phyloP scores from a whole-genome alignment of 2,888 invertebrate species.

The Drosophila robusta region DNA sequence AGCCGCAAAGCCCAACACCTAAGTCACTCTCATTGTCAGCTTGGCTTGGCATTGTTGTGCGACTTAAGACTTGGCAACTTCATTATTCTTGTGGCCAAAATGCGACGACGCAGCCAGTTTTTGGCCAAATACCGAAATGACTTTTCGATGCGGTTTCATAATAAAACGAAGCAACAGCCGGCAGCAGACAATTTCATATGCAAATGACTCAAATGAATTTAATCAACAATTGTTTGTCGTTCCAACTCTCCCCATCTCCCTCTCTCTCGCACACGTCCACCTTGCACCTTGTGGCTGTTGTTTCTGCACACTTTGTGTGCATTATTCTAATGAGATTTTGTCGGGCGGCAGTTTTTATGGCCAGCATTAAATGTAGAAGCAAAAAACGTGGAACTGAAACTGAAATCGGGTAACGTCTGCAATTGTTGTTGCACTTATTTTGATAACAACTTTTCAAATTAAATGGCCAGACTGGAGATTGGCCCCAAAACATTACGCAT shows the following conservation, averaged over 20 bases:
- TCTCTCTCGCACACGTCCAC: not conserved
- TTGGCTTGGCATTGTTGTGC: slow-evolving; percentile 53
- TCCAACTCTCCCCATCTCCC: slow-evolving; percentile 3
- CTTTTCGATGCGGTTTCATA: slow-evolving; percentile 77
- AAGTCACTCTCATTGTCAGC: slow-evolving; percentile 59
- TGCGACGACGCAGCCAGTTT: slow-evolving; percentile 21
- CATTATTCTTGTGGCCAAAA: slow-evolving; percentile 75
- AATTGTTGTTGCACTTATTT: slow-evolving; percentile 71
- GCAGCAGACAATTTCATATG: slow-evolving; percentile 73
- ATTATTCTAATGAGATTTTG: slow-evolving; percentile 79
- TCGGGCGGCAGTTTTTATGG: slow-evolving; percentile 71
- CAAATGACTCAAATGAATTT: slow-evolving; percentile 79
- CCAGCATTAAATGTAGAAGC: slow-evolving; percentile 36
- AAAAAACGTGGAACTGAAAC: not conserved
- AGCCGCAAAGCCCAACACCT: slow-evolving; percentile 59
- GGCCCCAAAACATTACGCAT: slow-evolving; percentile 63
- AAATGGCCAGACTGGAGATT: slow-evolving; percentile 69
- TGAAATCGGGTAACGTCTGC: slow-evolving; percentile 27
- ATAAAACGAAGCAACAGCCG: slow-evolving; percentile 43
- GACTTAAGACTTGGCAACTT: slow-evolving; percentile 78
- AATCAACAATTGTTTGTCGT: slow-evolving; percentile 72
- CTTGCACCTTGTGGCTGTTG: slow-evolving; percentile 25
- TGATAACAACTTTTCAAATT: slow-evolving; percentile 80
- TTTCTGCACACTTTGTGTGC: slow-evolving; percentile 56
- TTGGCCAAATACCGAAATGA: slow-evolving; percentile 55